A percentile compares a stretch with the other conserved stretches of the same genome.
Evolutionary conservation across 2,113 vertebrate species (phyloP).

Genomic region (Anguilla rostrata): DNA sequence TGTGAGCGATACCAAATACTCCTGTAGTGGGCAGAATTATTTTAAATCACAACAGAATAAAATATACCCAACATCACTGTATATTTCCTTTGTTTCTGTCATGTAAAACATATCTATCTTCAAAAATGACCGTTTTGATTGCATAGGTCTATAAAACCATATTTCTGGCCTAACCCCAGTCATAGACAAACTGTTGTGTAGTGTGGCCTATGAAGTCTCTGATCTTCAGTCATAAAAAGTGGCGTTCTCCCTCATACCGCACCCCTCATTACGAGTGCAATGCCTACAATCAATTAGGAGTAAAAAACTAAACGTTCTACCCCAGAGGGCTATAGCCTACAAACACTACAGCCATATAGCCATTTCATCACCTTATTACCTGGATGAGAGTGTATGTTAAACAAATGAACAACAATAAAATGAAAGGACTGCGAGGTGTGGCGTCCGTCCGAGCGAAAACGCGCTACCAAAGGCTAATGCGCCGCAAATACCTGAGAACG

Average conservation of each 20-base stretch:
- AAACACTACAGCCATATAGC: constrained; percentile 32
- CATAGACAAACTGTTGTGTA: not conserved
- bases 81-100: no score
- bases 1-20: no score
- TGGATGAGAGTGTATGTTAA: constrained; percentile 19
- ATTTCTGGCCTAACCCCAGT: not conserved
- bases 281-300: not conserved
- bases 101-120: no score
- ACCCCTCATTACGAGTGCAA: not conserved
- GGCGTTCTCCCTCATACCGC: not conserved
- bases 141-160: not conserved
- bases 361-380: constrained; percentile 38
- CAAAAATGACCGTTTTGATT: no score
- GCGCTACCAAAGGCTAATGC: constrained; percentile 45
- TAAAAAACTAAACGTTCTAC: not conserved
- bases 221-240: not conserved
- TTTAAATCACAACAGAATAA: no score
- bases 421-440: constrained; percentile 38
- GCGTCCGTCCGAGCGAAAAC: not conserved
- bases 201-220: not conserved
- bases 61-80: no score
- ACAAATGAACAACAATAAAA: constrained; percentile 50
- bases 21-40: no score
- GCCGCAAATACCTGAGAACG: constrained; percentile 37
- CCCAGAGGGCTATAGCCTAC: constrained; percentile 41